Conservation (phyloP, 2,888 invertebrate genomes). For the Orthosia gracilis region DNA sequence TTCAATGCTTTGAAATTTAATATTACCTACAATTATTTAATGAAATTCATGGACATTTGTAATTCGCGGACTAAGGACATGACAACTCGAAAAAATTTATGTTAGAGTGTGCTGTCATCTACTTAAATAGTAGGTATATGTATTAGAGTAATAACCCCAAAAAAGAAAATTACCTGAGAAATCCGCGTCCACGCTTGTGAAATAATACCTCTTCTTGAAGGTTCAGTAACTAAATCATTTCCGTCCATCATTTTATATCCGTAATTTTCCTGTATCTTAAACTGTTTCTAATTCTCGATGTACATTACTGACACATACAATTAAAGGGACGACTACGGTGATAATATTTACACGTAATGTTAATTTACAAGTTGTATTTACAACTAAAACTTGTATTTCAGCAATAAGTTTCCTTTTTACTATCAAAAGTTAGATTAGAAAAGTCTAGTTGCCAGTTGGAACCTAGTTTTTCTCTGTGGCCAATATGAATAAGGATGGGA, state of each 20-base stretch:
- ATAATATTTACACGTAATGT: constrained; percentile 62
- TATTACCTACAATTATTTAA: not conserved
- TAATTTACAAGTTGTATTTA: constrained; percentile 61
- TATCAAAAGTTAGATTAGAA: constrained; percentile 52
- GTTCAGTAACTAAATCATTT: constrained; percentile 92
- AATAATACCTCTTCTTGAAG: constrained; percentile 91
- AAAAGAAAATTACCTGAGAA: constrained; percentile 90
- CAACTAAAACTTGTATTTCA: constrained; percentile 56
- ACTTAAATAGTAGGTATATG: constrained; percentile 13
- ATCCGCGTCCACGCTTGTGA: constrained; percentile 93
- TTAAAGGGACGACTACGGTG: constrained; percentile 28
- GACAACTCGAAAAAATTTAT: constrained; percentile 49
- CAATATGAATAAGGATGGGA: constrained; percentile 34
- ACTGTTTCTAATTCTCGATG: constrained; percentile 65
- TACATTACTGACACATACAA: constrained; percentile 70
- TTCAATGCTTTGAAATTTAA: not conserved
- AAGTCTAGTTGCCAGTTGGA: constrained; percentile 67
- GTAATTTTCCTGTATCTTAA: constrained; percentile 65
- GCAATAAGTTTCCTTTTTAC: constrained; percentile 44
- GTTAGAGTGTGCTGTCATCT: constrained; percentile 41
- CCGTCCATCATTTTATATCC: constrained; percentile 92
- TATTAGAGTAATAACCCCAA: constrained; percentile 43
- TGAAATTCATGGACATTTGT: constrained; percentile 8
- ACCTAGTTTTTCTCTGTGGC: constrained; percentile 53
- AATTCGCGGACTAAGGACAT: constrained; percentile 52